Evolutionary conservation across 2,888 invertebrate species (phyloP).

Genomic region (Torymus texanus): DNA sequence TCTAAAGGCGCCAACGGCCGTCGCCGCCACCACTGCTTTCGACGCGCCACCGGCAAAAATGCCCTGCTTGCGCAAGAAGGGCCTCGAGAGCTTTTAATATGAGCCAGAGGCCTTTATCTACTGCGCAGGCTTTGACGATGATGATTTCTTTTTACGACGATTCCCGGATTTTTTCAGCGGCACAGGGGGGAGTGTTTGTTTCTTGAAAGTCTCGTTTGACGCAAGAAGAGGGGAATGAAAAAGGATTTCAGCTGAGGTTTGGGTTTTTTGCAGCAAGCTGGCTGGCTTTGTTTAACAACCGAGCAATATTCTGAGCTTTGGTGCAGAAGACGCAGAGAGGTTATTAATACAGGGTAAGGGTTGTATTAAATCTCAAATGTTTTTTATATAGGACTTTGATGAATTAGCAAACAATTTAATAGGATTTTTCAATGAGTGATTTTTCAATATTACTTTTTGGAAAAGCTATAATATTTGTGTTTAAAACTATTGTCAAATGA

Average conservation of each 20-base stretch:
- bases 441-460: too few relatives aligned
- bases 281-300: slow-evolving; percentile 10
- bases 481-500: too few relatives aligned
- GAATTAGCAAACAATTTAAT: too few relatives aligned
- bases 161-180: neutral
- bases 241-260: neutral
- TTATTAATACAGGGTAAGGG: slow-evolving; percentile 2
- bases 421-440: too few relatives aligned
- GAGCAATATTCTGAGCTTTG: neutral
- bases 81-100: neutral
- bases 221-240: slow-evolving; percentile 7
- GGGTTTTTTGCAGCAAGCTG: too few relatives aligned
- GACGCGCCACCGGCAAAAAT: too few relatives aligned
- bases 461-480: too few relatives aligned
- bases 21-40: neutral
- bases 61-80: too few relatives aligned
- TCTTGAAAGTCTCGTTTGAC: slow-evolving; percentile 8
- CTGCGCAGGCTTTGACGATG: neutral
- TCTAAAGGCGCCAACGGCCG: slow-evolving; percentile 8
- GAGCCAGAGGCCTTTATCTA: neutral
- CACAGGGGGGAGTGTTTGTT: neutral
- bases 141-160: neutral
- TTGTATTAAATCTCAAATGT: too few relatives aligned
- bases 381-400: too few relatives aligned
- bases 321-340: neutral